Evolutionary conservation across 1,140 invertebrate genomes (phyloP), one percentile per base, ranked within the genome.

Genomic region (Piezodorus guildinii): DNA sequence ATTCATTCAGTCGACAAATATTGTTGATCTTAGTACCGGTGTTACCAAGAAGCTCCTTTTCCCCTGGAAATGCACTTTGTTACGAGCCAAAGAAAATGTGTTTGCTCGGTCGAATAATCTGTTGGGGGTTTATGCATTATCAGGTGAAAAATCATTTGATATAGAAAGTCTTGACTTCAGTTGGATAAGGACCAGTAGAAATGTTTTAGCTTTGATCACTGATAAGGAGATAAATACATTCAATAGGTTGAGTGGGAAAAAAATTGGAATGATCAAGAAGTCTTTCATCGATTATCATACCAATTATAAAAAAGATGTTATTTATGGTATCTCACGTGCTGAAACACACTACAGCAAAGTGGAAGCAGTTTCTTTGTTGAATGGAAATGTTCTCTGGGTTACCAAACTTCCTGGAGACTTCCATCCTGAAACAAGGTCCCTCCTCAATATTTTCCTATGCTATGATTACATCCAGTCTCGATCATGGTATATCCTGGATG

Each of bases 11-110:
- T 49, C 46, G 19, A 49, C 46, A 49, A 21, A 19, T 19, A 49
- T 49, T 21, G 46, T 49, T 49, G 46, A 49, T 49, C 46, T 49
- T 49, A 17, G 46, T 19, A 49, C 46, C 1, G 46, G 46, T 49
- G 46, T 19, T 17, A 19, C 19, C 12, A 49, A 49, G 46, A 21
- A 49, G 14, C n/a, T 49, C 19, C 17, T 49, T 1, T 49, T 49
- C 46, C 46, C 46, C 17, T 49, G 46, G 46, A 49, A 49, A 49
- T 49, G 46, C 19, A 49, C 46, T 49, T 49, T 49, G 46, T 19
- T 49, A 21, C 5, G 46, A 49, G 19, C 19, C 6, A 49, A 49
- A 19, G 46, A 49, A 49, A 49, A 49, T n/a, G 46, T 49, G 6
- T 19, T 49, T 19, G 46, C 46, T 49, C 46, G 46, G 17, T 17